Conservation (phyloP, 2,888 invertebrate genomes). For the Cheilosia impressa region DNA sequence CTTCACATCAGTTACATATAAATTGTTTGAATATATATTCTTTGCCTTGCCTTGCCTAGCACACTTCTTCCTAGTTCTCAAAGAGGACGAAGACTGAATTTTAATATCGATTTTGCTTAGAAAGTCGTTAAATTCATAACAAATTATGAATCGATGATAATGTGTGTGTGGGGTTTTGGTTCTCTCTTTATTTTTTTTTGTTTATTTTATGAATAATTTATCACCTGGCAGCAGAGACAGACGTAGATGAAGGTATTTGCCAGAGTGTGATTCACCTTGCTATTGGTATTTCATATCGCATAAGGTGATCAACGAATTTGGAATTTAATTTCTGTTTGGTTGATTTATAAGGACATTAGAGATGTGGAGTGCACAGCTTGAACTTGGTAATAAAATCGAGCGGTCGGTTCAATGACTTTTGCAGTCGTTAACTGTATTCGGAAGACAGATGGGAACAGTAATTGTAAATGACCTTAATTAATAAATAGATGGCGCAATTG, state of each 20-base stretch:
- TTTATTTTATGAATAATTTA: constrained; percentile 70
- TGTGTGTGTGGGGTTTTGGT: constrained; percentile 9
- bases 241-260: constrained; percentile 38
- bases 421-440: neutral
- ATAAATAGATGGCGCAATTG: no score
- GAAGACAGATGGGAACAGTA: no score
- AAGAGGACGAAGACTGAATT: constrained; percentile 55
- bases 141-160: constrained; percentile 64
- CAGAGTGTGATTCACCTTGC: constrained; percentile 63
- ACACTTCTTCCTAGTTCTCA: constrained; percentile 62
- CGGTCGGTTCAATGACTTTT: constrained; percentile 34
- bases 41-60: constrained; percentile 35
- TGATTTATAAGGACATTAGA: constrained; percentile 45
- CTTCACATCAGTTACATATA: constrained; percentile 26
- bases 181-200: constrained; percentile 40
- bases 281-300: constrained; percentile 37
- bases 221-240: constrained; percentile 41
- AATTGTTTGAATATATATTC: neutral
- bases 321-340: constrained; percentile 21
- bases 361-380: neutral
- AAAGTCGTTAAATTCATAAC: constrained; percentile 48
- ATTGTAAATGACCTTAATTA: no score
- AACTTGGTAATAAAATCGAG: constrained; percentile 2
- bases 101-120: constrained; percentile 60
- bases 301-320: constrained; percentile 41